phyloP scores from a whole-genome alignment of 2,113 vertebrate species.

The Lagopus muta region DNA sequence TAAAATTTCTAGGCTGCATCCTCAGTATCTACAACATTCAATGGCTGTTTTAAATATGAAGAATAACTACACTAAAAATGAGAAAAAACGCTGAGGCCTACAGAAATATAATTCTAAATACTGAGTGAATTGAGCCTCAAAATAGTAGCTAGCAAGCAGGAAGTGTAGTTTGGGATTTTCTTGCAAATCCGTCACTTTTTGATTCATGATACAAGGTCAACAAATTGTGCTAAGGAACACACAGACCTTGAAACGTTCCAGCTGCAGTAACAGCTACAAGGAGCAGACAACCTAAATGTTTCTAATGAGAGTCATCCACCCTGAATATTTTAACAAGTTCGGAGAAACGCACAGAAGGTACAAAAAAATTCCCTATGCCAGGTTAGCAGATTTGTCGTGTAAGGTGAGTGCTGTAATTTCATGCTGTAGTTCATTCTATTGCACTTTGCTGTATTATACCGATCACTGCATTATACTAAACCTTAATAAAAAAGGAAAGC shows the following conservation, averaged over 20 bases:
- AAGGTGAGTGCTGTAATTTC: not conserved
- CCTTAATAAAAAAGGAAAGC: not conserved
- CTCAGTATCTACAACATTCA: not conserved
- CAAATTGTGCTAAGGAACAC: slow-evolving; percentile 27
- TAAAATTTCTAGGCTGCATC: not conserved
- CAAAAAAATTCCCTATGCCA: not conserved
- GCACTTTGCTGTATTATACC: not conserved
- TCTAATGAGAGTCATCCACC: not conserved
- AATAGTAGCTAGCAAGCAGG: not conserved
- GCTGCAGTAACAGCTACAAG: slow-evolving; percentile 38
- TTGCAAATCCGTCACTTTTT: slow-evolving; percentile 21
- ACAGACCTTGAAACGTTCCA: slow-evolving; percentile 57
- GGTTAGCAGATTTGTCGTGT: not conserved
- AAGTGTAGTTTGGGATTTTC: not conserved
- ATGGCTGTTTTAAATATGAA: not conserved
- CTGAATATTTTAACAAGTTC: not conserved
- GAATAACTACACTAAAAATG: not conserved
- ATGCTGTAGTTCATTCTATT: not conserved
- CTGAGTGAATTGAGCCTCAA: not conserved
- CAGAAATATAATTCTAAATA: slow-evolving; percentile 12
- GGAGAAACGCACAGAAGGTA: not conserved
- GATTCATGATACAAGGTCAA: slow-evolving; percentile 59
- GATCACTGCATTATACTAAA: not conserved
- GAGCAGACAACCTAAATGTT: not conserved
- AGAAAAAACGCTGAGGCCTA: not conserved